Evolutionary conservation across 2,888 invertebrate species (phyloP).

Genomic region (Anticlea derivata): DNA sequence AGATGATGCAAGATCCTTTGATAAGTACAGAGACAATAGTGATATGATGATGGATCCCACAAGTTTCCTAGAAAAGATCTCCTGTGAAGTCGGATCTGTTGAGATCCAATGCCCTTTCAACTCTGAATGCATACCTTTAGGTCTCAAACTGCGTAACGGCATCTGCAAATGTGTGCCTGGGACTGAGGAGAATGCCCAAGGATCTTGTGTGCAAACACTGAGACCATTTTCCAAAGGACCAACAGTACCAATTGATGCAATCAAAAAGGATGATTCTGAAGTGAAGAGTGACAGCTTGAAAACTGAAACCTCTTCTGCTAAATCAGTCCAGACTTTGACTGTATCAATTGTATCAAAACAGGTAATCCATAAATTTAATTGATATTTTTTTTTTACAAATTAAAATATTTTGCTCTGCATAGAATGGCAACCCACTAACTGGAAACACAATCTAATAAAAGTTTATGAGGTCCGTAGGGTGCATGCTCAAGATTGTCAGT

Average conservation of each 20-base stretch:
- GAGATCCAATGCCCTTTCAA: slow-evolving; percentile 84
- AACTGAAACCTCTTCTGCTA: slow-evolving; percentile 68
- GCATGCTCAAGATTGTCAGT: too few species aligned
- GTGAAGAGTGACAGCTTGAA: slow-evolving; percentile 53
- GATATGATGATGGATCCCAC: slow-evolving; percentile 79
- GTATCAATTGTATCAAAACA: slow-evolving; percentile 91
- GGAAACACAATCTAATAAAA: too few species aligned
- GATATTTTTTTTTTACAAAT: too few species aligned
- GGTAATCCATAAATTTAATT: too few species aligned
- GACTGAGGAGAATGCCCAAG: slow-evolving; percentile 75
- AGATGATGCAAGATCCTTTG: slow-evolving; percentile 61
- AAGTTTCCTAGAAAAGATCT: slow-evolving; percentile 75
- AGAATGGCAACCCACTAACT: slow-evolving; percentile 1
- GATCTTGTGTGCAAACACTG: slow-evolving; percentile 59
- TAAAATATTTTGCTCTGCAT: too few species aligned
- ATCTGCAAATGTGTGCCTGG: slow-evolving; percentile 89
- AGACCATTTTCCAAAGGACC: slow-evolving; percentile 74
- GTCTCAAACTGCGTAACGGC: slow-evolving; percentile 85
- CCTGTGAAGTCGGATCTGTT: slow-evolving; percentile 85
- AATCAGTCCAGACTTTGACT: slow-evolving; percentile 86
- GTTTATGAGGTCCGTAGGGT: too few species aligned
- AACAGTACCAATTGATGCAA: slow-evolving; percentile 57
- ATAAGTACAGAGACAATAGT: slow-evolving; percentile 68
- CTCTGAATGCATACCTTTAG: slow-evolving; percentile 86
- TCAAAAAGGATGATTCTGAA: slow-evolving; percentile 62